phyloP scores from a whole-genome alignment of 2,113 vertebrate species.

The Procavia capensis region DNA sequence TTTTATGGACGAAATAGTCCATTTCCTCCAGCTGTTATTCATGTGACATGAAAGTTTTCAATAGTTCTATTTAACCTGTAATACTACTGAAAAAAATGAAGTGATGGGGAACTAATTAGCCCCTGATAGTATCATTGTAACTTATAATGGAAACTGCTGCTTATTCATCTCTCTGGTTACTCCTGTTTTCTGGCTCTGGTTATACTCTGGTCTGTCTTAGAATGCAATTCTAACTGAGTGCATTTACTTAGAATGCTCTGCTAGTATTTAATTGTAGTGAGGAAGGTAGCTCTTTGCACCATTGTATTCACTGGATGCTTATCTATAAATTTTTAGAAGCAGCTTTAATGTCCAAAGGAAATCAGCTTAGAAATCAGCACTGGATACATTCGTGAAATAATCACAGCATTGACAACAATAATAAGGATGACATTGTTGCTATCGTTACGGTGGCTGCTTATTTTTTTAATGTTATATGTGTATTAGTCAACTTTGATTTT shows the following conservation, averaged over 20 bases:
- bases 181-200: neutral
- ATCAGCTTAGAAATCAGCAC: neutral
- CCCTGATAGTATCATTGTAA: neutral
- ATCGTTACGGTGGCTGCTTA: neutral
- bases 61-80: neutral
- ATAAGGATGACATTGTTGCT: neutral
- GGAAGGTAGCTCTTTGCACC: neutral
- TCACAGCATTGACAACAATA: neutral
- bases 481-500: neutral
- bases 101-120: neutral
- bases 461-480: neutral
- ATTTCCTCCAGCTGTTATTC: neutral
- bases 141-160: neutral
- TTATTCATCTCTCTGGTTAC: neutral
- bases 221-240: neutral
- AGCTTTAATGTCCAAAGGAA: neutral
- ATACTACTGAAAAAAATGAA: neutral
- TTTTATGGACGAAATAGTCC: neutral
- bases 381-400: neutral
- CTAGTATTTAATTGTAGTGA: neutral
- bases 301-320: neutral
- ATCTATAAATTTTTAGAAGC: neutral
- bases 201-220: neutral
- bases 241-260: neutral
- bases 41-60: neutral